Percentiles rank a stretch among this genome's conserved stretches.
phyloP scores from a whole-genome alignment of 2,797 vertebrate species.

The Chloroceryle inda region DNA sequence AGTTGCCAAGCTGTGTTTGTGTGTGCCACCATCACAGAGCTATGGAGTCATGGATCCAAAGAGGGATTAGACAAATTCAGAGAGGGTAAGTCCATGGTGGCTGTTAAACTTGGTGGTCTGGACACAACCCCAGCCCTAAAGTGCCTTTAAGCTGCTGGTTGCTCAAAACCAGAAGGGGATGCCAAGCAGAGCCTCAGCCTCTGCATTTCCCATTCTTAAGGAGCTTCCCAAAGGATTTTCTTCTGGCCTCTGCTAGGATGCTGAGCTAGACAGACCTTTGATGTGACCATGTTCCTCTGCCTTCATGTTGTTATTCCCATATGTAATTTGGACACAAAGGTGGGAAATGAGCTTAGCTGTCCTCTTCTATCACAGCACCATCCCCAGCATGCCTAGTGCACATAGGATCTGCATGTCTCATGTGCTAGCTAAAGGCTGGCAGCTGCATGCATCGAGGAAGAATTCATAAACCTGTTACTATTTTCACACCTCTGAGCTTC shows the following conservation, averaged over 20 bases:
- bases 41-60: background rate
- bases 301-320: background rate
- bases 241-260: background rate
- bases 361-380: background rate
- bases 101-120: slow-evolving; percentile 67
- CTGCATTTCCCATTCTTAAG: slow-evolving; percentile 37
- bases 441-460: background rate
- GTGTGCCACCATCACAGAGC: background rate
- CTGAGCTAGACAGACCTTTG: background rate
- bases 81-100: background rate
- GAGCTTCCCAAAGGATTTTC: slow-evolving; percentile 17
- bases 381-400: background rate
- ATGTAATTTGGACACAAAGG: background rate
- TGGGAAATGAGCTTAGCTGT: background rate
- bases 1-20: slow-evolving; percentile 6
- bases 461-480: slow-evolving; percentile 25
- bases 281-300: background rate
- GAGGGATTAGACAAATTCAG: slow-evolving; percentile 45
- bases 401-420: background rate
- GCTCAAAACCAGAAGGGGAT: slow-evolving; percentile 29
- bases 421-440: background rate
- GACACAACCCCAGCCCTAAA: slow-evolving; percentile 12
- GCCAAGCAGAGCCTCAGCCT: slow-evolving; percentile 24
- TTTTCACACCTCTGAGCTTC: slow-evolving; percentile 35
- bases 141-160: slow-evolving; percentile 28